Base-by-base conservation (phyloP, 1,140 invertebrate genomes). In the Brevipalpus yothersi region DNA sequence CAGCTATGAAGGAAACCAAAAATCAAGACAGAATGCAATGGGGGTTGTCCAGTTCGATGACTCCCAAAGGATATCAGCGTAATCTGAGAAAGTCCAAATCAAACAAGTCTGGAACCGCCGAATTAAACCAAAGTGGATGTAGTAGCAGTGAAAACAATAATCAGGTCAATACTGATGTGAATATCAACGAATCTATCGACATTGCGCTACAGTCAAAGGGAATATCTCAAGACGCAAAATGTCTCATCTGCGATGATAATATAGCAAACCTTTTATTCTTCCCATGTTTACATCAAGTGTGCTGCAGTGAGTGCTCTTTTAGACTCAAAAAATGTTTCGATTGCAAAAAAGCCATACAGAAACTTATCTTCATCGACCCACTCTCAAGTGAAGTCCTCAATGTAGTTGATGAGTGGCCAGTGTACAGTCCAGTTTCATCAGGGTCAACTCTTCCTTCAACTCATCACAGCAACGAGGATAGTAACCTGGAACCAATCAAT, bases 281-380 rank as follows among this genome's bases (percentile, higher is more conserved):
- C 63, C 84, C 84, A 0, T 88, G 84, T 68, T 75, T 76, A 56
- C 84, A 87, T 69, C 75, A 75, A 66, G 77, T 83, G 17, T 77
- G 79, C 2, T 88, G 84, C 68, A 76, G 78, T 64, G 83, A 85
- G 59, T 88, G 84, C 69, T 79, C 80, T 56, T 70, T 78, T 15
- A 74, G 82, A 41, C 83, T 86, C 78, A 86, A 85, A 68, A 85
- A 84, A 69, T 87, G 84, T 69, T 68, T 86, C 21, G 71, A 75
- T 41, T 87, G 84, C 68, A 77, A 79, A 41, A 68, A 72, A 39
- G 63, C 72, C 7, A 81, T 65, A 45, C 15, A 55, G 21, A 58
- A 45, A 39, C 15, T 47, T 8, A 49, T 47, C 15, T 39, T 45
- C 41, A 23, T 57, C 11, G 41, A 42, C 2, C 31, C 55, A 57